phyloP scores from a whole-genome alignment of 2,797 vertebrate genomes.

The Spea hammondii region DNA sequence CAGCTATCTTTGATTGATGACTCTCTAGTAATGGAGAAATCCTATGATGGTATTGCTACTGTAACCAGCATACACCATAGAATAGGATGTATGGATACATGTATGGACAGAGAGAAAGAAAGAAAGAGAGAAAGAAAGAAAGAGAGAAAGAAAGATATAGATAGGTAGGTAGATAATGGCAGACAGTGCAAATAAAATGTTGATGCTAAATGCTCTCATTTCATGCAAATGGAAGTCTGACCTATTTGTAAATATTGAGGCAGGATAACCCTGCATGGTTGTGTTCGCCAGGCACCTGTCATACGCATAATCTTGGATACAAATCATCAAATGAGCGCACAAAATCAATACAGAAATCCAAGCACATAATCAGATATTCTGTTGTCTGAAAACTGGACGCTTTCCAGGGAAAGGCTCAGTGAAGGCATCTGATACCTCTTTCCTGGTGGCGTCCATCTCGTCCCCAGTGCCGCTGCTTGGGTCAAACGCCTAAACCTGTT shows the following conservation, averaged over 20 bases:
- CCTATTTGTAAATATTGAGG: constrained; percentile 62
- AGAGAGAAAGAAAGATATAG: too few species aligned
- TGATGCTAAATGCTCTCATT: constrained; percentile 57
- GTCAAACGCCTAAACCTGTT: constrained; percentile 59
- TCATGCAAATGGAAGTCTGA: constrained; percentile 59
- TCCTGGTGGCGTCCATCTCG: constrained; percentile 52
- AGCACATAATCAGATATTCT: constrained; percentile 55
- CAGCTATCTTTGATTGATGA: too few species aligned
- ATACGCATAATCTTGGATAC: constrained; percentile 60
- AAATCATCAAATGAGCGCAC: constrained; percentile 60
- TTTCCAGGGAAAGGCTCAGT: constrained; percentile 57
- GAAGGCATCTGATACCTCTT: constrained; percentile 39
- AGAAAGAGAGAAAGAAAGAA: too few species aligned
- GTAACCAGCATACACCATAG: too few species aligned
- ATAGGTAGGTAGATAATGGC: too few species aligned
- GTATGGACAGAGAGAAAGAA: too few species aligned
- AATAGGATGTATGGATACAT: too few species aligned
- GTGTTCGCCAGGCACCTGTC: constrained; percentile 63
- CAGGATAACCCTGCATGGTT: constrained; percentile 55
- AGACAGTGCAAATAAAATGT: constrained; percentile 25
- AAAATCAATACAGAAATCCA: constrained; percentile 58
- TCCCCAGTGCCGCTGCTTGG: constrained; percentile 55
- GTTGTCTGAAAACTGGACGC: constrained; percentile 58
- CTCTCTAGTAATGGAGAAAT: too few species aligned
- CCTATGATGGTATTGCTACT: too few species aligned